Evolutionary conservation across 2,797 vertebrate species (phyloP).

Genomic region (Streptopelia turtur): DNA sequence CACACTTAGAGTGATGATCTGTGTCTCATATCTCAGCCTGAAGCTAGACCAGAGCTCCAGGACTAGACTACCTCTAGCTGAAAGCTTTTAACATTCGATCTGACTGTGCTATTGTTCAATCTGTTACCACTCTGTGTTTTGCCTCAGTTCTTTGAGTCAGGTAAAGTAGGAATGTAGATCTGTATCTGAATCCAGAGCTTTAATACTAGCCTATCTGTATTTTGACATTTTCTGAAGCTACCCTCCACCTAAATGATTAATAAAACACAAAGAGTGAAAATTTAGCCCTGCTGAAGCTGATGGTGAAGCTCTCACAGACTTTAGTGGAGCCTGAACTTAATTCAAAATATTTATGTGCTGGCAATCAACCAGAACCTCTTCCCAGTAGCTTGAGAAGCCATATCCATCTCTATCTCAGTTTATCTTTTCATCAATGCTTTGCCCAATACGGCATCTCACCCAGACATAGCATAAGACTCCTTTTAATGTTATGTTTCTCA

Average conservation of each 20-base stretch:
- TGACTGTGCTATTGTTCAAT: background rate
- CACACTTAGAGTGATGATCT: background rate
- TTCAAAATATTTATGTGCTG: slow-evolving; percentile 1
- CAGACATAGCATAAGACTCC: background rate
- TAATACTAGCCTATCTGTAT: background rate
- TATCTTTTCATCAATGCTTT: background rate
- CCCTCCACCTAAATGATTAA: background rate
- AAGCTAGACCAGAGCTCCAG: background rate
- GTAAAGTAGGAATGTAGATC: background rate
- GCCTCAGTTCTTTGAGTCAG: background rate
- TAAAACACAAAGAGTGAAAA: background rate
- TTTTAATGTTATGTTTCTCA: background rate
- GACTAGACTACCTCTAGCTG: background rate
- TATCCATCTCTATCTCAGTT: background rate
- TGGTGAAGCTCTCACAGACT: background rate
- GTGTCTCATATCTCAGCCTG: background rate
- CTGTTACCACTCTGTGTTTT: background rate
- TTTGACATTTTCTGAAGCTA: background rate
- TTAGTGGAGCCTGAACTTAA: background rate
- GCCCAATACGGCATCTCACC: background rate
- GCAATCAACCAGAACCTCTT: background rate
- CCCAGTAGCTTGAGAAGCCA: background rate
- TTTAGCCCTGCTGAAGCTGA: background rate
- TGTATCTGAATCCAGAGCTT: background rate
- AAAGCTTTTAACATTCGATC: background rate